Evolutionary conservation across 2,113 vertebrate species (phyloP), one percentile per base, ranked within the genome.

Genomic region (Hiodon alosoides): DNA sequence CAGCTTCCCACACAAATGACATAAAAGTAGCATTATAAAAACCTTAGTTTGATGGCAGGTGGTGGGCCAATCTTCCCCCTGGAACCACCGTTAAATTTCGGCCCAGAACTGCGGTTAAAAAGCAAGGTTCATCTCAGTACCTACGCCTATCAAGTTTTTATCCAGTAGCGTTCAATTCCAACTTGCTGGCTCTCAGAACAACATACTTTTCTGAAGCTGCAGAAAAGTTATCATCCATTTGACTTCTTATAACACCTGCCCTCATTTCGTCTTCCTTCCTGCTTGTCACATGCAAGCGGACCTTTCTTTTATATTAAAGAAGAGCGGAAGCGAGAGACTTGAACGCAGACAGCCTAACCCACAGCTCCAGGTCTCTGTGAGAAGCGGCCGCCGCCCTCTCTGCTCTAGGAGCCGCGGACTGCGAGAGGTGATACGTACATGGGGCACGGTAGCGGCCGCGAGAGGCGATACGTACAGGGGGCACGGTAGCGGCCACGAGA

Each of bases 41-140:
- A 95, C 94, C 94, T 95, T 93, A 93, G 89, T 93, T 95, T 95
- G 90, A 94, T 92, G 90, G 88, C 93, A 89, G 94, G 93, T 86
- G 92, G 94, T 91, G 93, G 91, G 87, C 94, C 94, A 85, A 94
- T 94, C 92, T 95, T 95, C 89, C 93, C 94, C 90, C 94, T 93
- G 89, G 94, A 92, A 89, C 93, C 93, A 90, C 87, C 93, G 87
- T 94, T 94, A 93, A 95, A 95, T 90, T 95, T 95, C 84, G 92
- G 93, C 86, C 94, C 94, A 89, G 94, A 92, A 89, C 94, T 95
- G 89, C 83, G 89, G 87, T 91, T 80, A 90, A 85, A 88, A 89
- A 86, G 31, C 90, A 84, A 90, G 77, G 80, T 83, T 85, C 76
- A 81, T 79, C 77, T 84, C 74, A 84, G 82, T 75, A 81, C 72